Evolutionary conservation across 2,797 vertebrate species (phyloP).

Genomic region (Lepus townsendii): DNA sequence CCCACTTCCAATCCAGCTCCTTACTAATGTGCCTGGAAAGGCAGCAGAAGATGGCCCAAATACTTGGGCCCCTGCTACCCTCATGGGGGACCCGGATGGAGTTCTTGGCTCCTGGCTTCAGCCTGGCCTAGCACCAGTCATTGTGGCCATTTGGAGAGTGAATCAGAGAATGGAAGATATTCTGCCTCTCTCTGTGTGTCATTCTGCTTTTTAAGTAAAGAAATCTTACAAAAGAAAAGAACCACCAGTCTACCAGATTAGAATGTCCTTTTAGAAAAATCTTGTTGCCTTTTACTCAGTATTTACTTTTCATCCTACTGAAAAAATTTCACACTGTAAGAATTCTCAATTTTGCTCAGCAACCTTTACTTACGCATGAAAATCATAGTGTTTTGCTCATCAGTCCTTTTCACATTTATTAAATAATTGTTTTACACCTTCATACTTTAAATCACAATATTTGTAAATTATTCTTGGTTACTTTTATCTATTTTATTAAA

Average conservation of each 20-base stretch:
- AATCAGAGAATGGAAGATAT: too few species aligned
- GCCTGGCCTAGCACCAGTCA: too few species aligned
- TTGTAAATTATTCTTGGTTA: neutral
- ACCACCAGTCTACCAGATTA: constrained; percentile 1
- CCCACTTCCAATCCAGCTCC: too few species aligned
- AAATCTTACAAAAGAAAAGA: too few species aligned
- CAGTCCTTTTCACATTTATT: constrained; percentile 42
- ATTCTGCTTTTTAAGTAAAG: too few species aligned
- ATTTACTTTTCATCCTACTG: neutral
- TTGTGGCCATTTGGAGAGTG: too few species aligned
- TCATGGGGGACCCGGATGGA: too few species aligned
- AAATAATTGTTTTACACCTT: constrained; percentile 19
- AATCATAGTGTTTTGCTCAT: neutral
- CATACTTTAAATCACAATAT: constrained; percentile 44
- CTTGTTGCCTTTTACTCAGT: constrained; percentile 42
- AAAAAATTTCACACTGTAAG: constrained; percentile 21
- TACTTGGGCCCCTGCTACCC: too few species aligned
- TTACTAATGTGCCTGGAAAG: too few species aligned
- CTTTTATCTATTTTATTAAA: constrained; percentile 4
- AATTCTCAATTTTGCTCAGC: neutral
- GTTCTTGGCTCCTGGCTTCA: too few species aligned
- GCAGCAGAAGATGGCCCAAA: too few species aligned
- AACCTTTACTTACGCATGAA: neutral
- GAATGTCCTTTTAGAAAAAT: constrained; percentile 61
- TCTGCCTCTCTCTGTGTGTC: too few species aligned